Evolutionary conservation across 2,113 vertebrate genomes (phyloP), one percentile per base, ranked within the genome.

Genomic region (Otus sunia): DNA sequence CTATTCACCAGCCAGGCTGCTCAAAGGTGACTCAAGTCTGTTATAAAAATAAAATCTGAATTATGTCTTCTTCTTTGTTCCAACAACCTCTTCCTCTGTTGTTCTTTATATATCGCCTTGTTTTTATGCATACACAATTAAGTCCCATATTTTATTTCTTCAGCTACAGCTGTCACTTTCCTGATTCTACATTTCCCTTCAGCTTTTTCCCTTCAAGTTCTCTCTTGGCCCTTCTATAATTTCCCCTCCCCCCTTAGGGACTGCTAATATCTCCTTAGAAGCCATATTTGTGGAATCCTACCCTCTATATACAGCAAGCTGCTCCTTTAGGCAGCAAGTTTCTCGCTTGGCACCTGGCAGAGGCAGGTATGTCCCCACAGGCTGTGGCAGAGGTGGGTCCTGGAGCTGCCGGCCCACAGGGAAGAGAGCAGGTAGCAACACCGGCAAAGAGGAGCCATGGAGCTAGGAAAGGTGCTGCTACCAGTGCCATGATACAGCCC

Each of bases 311-410:
- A 10, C 5, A 26, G 19, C 20, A 41, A 45, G 12, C 50, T 64
- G 14, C 6, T 79, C 58, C 15, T 74, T 3, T 27, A 72, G 29
- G 55, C 62, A 60, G 23, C 0, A 2, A 68, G 16, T 47, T 83
- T 62, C 72, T 76, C 3, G 1, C 25, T 39, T 50, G 34, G 36
- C 50, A 39, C 9, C 43, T 41, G 67, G 25, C 43, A 64, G 82
- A 85, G 36, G 36, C 21, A 37, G 22, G 30, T 4, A 8, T 11
- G 34, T 30, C 12, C 55, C 23, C 67, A 37, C 15, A 11, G 37
- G 15, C 15, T 1, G 1, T 1, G 0, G 5, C 21, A 23, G 23
- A 52, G 27, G 10, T 27, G 45, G n/a, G 55, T 8, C 19, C 68
- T 14, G 75, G 67, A 63, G 45, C 6, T 76, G 29, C 34, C 1